Evolutionary conservation across 64 coral and sea anemone genomes (phyloP).

Genomic region (Actinia equina): DNA sequence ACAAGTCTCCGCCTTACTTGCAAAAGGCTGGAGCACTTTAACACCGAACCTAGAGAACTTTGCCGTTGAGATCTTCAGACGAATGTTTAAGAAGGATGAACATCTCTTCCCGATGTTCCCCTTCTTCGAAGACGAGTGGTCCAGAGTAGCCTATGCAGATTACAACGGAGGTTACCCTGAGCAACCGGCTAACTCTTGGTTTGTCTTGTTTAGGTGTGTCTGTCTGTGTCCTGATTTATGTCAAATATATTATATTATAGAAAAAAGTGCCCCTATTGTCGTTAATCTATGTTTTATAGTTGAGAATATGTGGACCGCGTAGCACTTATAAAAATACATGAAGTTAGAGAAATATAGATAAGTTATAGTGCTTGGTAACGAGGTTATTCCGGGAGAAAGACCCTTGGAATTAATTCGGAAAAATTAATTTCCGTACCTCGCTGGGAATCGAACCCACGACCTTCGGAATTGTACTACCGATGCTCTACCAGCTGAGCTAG

Average conservation of each 20-base stretch:
- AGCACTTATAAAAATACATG: no score
- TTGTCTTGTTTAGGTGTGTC: slow-evolving; percentile 89
- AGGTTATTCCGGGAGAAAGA: no score
- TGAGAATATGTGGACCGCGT: no score
- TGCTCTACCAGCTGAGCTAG: no score
- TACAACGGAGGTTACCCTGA: slow-evolving; percentile 77
- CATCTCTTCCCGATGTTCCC: slow-evolving; percentile 78
- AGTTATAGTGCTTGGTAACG: no score
- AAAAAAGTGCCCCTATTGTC: background rate
- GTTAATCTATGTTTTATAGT: no score
- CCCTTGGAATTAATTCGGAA: no score
- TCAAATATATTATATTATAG: background rate
- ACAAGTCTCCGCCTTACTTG: slow-evolving; percentile 56
- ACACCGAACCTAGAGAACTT: slow-evolving; percentile 81
- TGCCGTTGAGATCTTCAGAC: slow-evolving; percentile 84
- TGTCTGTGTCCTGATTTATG: background rate
- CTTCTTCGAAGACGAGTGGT: slow-evolving; percentile 97
- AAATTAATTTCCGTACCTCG: no score
- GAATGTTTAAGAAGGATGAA: slow-evolving; percentile 90
- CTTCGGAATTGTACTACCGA: no score
- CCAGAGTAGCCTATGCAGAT: slow-evolving; percentile 75
- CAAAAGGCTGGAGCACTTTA: slow-evolving; percentile 71
- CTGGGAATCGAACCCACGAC: no score
- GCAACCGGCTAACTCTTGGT: slow-evolving; percentile 88
- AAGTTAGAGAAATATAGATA: no score